A percentile compares a stretch with the other conserved stretches of the same genome.
phyloP scores from a whole-genome alignment of 1,140 invertebrate species.

The Rhopalosiphum padi region DNA sequence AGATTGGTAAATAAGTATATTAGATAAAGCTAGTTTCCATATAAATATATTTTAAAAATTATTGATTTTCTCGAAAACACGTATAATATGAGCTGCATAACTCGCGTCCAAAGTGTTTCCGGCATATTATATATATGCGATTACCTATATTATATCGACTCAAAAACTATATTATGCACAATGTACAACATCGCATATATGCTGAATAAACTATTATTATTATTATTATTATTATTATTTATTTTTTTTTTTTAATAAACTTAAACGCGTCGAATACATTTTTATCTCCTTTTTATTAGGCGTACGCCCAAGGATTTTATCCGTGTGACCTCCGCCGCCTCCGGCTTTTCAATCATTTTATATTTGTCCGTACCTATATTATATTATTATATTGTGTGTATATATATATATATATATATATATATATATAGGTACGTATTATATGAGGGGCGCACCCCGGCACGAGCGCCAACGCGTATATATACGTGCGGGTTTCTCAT shows the following conservation, averaged over 20 bases:
- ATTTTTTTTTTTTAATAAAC: slow-evolving; percentile 38
- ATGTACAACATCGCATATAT: neutral
- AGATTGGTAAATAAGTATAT: neutral
- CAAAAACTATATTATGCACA: neutral
- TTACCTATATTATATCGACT: neutral
- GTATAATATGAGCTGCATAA: neutral
- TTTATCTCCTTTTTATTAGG: slow-evolving; percentile 43
- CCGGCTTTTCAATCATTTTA: slow-evolving; percentile 41
- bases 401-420: neutral
- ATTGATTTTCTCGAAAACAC: neutral
- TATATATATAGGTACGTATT: too few species aligned
- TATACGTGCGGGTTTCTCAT: neutral
- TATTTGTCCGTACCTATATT: neutral
- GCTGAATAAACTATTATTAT: neutral
- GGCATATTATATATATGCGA: neutral
- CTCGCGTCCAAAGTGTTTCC: neutral
- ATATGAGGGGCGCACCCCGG: neutral
- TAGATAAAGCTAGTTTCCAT: neutral
- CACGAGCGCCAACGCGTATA: neutral
- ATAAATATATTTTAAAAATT: neutral
- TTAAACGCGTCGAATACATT: slow-evolving; percentile 20
- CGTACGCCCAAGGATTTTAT: slow-evolving; percentile 3
- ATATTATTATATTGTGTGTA: neutral
- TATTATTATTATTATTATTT: neutral
- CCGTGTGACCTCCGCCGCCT: neutral